These are phyloP conservation scores for Hemaris fuciformis DNA, from an alignment of 2,888 invertebrate genomes.

Conservation along the genomic window DNA sequence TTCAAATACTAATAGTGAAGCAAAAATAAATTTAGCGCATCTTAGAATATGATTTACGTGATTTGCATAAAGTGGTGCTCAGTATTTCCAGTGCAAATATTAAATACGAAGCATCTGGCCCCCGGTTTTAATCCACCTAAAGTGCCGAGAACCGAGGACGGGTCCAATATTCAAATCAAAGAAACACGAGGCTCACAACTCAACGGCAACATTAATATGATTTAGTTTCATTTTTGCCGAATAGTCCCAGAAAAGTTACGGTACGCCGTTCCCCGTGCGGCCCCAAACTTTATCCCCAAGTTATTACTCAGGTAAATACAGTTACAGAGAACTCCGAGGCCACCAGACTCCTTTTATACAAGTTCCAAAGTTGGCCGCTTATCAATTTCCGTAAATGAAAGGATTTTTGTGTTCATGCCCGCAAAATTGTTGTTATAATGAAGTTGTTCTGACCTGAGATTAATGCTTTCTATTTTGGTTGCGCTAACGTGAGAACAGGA, in stretches of 20 bases:
- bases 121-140: slow-evolving; percentile 43
- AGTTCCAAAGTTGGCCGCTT: slow-evolving; percentile 51
- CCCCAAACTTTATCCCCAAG: slow-evolving; percentile 48
- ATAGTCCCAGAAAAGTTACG: slow-evolving; percentile 46
- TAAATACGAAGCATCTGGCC: slow-evolving; percentile 40
- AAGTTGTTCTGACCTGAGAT: slow-evolving; percentile 43
- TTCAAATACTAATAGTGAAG: not conserved
- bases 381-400: slow-evolving; percentile 60
- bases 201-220: slow-evolving; percentile 51
- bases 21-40: not conserved
- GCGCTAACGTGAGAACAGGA: slow-evolving; percentile 51
- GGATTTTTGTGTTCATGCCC: slow-evolving; percentile 45
- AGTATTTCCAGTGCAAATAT: slow-evolving; percentile 32
- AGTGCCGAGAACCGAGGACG: slow-evolving; percentile 32
- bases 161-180: slow-evolving; percentile 58
- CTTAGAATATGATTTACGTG: not conserved
- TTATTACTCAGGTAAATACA: slow-evolving; percentile 66
- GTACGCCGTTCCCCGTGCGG: slow-evolving; percentile 35
- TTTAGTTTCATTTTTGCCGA: slow-evolving; percentile 58
- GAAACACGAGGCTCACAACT: slow-evolving; percentile 41
- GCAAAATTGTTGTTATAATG: slow-evolving; percentile 44
- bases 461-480: slow-evolving; percentile 27
- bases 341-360: slow-evolving; percentile 44
- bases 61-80: not conserved
- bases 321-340: slow-evolving; percentile 49